Conservation (phyloP, 2,888 invertebrate species). For the Steinernema carpocapsae region DNA sequence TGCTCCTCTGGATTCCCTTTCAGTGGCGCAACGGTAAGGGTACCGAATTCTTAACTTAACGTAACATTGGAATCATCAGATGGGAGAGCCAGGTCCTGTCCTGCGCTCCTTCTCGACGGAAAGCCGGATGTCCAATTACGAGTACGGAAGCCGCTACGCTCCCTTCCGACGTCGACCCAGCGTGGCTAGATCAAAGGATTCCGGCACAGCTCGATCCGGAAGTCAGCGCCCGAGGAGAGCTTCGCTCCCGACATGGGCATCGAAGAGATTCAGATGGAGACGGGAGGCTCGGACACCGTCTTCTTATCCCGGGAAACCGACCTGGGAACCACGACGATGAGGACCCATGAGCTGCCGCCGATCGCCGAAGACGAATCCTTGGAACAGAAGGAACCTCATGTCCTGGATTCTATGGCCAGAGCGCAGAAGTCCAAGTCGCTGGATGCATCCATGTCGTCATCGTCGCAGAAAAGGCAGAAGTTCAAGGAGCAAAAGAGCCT, state of each 20-base stretch:
- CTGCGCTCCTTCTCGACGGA: neutral
- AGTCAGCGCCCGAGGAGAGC: neutral
- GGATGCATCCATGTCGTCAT: neutral
- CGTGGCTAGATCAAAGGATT: neutral
- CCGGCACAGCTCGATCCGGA: conserved; percentile 1
- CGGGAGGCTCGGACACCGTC: neutral
- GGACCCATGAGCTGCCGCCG: conserved; percentile 3
- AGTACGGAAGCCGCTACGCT: neutral
- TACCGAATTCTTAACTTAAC: no score
- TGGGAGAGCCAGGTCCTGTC: neutral
- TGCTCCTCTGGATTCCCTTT: neutral
- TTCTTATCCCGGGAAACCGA: neutral
- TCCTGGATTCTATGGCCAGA: neutral
- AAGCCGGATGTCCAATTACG: neutral
- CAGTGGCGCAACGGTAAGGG: neutral
- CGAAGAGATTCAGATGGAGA: neutral
- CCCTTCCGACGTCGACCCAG: neutral
- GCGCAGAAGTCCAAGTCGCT: neutral
- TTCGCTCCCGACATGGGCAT: neutral
- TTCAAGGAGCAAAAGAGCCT: conserved; percentile 7
- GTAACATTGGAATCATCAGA: no score
- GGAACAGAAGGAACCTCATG: neutral
- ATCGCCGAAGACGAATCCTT: neutral
- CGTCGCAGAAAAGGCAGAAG: neutral
- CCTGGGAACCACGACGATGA: conserved; percentile 10